Evolutionary conservation across 2,888 invertebrate species (phyloP), one percentile per base, ranked within the genome.

Genomic region (Ochropleura plecta): DNA sequence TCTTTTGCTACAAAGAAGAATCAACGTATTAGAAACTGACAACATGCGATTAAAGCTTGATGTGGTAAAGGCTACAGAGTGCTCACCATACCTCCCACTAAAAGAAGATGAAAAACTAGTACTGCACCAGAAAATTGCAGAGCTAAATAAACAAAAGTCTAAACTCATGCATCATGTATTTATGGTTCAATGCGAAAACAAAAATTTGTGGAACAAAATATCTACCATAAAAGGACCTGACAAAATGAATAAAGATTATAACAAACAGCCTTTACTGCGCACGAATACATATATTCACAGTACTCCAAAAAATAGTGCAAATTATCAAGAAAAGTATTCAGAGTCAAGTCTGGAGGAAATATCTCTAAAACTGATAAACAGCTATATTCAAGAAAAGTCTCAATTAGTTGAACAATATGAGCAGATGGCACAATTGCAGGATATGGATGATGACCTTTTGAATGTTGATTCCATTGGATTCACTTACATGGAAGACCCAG

Each of bases 111-210:
- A 97, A 88, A 94, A 96, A 70, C 91, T 95, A 76, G 88, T 90
- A 51, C 91, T 98, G n/a, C 95, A 97, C 78, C 97, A 97, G 82
- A 97, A 97, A 92, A 96, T 98, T 42, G 97, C 97, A 40, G 97
- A 98, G 81, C 94, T 98, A 73, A 97, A 96, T 18, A 97, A 98
- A 87, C 98, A 98, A 90, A 98, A 98, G 89, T 97, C 97, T 0
- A 98, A 98, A 89, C 94, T 98, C 0, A 97, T 97, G 86, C 98
- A 98, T 90, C 98, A 98, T 90, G 97, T 98, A 49, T 97, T 97
- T 87, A 98, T 98, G 98, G 98, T 98, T 14, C 98, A 98, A 5
- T 97, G 97, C 87, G 98, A 98, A 92, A 98, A 98, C 91, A 97
- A 98, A 88, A 98, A 98, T 83, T 93, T 98, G 60, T 98, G 98